Conservation (phyloP, 2,113 vertebrate species). For the Ploceus nigricollis region DNA sequence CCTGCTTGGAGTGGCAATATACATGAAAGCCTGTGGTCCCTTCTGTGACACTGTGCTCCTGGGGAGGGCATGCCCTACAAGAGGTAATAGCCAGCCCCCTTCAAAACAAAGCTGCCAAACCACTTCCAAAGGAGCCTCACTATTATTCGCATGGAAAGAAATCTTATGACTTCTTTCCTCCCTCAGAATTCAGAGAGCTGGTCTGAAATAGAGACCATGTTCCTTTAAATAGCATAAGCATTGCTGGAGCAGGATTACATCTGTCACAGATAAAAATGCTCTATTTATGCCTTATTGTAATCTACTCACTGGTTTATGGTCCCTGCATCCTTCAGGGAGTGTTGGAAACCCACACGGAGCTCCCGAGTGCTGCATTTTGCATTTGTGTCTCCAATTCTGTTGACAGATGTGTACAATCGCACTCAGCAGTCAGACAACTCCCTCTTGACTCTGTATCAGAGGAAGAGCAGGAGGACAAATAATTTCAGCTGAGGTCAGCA, state of each 20-base stretch:
- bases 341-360: background rate
- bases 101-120: background rate
- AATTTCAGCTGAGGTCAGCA: constrained; percentile 60
- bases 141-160: background rate
- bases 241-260: background rate
- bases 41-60: background rate
- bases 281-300: constrained; percentile 57
- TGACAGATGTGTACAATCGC: constrained; percentile 61
- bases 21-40: background rate
- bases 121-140: background rate
- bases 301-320: constrained; percentile 54
- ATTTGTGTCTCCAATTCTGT: constrained; percentile 11
- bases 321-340: constrained; percentile 13
- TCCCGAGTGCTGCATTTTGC: constrained; percentile 9
- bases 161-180: background rate
- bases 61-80: background rate
- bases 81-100: background rate
- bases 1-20: background rate
- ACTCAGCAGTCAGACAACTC: constrained; percentile 38
- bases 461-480: constrained; percentile 14
- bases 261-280: constrained; percentile 48
- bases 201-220: background rate
- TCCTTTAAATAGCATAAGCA: constrained; percentile 7
- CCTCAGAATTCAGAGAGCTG: background rate
- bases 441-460: constrained; percentile 33